Percentiles rank a stretch among this genome's conserved stretches.
Evolutionary conservation across 2,797 vertebrate species (phyloP).

Genomic region (Erithacus rubecula): DNA sequence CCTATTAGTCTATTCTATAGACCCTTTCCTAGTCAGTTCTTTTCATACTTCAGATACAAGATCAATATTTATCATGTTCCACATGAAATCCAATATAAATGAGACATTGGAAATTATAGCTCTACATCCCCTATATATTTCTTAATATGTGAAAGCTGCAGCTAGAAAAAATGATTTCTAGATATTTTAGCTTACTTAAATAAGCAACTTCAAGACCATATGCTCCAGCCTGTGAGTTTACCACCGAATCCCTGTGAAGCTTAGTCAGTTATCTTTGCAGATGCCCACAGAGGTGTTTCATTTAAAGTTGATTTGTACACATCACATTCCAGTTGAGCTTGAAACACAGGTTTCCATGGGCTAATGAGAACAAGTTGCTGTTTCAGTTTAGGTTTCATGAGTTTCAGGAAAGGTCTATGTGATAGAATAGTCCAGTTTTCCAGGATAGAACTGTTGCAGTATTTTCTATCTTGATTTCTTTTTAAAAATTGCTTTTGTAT

Average conservation of each 20-base stretch:
- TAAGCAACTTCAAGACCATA: neutral
- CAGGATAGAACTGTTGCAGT: neutral
- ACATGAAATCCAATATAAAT: neutral
- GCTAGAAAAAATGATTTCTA: neutral
- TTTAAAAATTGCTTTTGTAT: neutral
- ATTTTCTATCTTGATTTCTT: neutral
- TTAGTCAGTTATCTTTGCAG: neutral
- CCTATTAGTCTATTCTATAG: neutral
- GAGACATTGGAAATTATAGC: neutral
- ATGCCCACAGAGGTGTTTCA: neutral
- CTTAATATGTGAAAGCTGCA: neutral
- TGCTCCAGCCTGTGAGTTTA: neutral
- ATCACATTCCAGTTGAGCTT: neutral
- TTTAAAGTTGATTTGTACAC: neutral
- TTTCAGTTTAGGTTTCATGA: neutral
- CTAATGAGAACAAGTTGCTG: neutral
- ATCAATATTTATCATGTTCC: constrained; percentile 13
- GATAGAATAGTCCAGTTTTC: neutral
- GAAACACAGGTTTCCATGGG: neutral
- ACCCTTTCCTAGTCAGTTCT: neutral
- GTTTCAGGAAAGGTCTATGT: neutral
- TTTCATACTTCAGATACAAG: neutral
- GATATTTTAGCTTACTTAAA: neutral
- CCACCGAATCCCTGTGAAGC: neutral
- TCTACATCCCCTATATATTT: neutral